Conservation (phyloP, 2,797 vertebrate species). For the Xiphorhynchus erythropygius region DNA sequence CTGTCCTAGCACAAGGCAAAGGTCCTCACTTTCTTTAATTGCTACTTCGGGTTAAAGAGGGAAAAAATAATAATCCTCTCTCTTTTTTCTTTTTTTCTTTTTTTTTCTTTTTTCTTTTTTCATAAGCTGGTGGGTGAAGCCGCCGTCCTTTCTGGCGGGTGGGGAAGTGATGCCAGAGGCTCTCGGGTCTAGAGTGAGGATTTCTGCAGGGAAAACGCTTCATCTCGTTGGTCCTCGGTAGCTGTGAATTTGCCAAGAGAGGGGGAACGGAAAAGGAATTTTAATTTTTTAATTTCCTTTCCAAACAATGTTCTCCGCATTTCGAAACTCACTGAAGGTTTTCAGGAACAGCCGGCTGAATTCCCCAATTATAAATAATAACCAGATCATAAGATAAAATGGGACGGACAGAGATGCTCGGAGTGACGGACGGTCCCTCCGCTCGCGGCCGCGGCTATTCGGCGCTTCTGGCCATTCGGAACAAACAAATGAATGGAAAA, state of each 20-base stretch:
- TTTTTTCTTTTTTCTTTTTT: not conserved
- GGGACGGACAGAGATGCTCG: not conserved
- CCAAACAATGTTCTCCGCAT: fast-evolving
- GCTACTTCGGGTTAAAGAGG: not conserved
- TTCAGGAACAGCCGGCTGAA: not conserved
- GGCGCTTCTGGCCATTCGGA: not conserved
- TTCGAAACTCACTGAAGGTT: not conserved
- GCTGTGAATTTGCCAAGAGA: not conserved
- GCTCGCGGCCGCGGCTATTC: fast-evolving
- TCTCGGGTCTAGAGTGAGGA: not conserved
- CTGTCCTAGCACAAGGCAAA: not conserved
- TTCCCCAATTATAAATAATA: not conserved
- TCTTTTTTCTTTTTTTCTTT: too few species aligned
- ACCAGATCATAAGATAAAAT: not conserved
- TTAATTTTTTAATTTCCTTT: not conserved
- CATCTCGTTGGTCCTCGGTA: not conserved
- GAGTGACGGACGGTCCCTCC: not conserved
- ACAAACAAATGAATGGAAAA: not conserved
- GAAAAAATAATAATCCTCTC: not conserved
- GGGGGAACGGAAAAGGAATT: not conserved
- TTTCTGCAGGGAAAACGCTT: not conserved
- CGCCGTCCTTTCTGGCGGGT: not conserved
- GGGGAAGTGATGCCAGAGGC: not conserved
- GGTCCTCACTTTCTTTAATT: not conserved
- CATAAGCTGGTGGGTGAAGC: not conserved